phyloP scores from a whole-genome alignment of 2,113 vertebrate genomes.

The Pan troglodytes region NHGRI_mPanTro3-v2.1_pri NC_072421.2:53754001-53754500 shows the following conservation, averaged over 20 bases:
- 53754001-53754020: not conserved
- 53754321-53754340: not conserved
- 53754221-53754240: not conserved
- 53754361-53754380: not conserved
- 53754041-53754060: not conserved
- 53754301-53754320: not conserved
- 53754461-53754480: not conserved
- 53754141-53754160: not conserved
- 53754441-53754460: not conserved
- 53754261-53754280: not conserved
- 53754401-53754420: not conserved
- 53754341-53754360: not conserved
- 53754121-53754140: not conserved
- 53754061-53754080: not conserved
- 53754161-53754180: not conserved
- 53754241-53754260: not conserved
- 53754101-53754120: not conserved
- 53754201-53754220: not conserved
- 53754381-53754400: not conserved
- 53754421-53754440: not conserved
- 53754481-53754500: not conserved
- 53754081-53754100: not conserved
- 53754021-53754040: not conserved
- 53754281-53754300: not conserved
- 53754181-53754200: not conserved